phyloP scores from a whole-genome alignment of 2,888 invertebrate genomes.

The Thalpophila matura region DNA sequence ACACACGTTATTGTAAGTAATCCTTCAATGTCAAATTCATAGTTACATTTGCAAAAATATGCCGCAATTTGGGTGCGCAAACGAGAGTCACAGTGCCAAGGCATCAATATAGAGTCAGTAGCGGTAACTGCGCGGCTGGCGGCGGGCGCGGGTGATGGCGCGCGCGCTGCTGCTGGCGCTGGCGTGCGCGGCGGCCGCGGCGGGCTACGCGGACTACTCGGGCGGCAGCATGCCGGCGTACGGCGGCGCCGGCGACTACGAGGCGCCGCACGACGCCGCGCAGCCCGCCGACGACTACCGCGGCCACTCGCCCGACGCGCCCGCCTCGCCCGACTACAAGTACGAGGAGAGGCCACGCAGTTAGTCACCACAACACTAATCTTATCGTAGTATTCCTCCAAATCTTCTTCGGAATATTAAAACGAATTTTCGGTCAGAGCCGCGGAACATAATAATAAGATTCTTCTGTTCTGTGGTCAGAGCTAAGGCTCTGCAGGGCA shows the following conservation, averaged over 20 bases:
- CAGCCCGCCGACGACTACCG: conserved; percentile 72
- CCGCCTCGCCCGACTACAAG: conserved; percentile 80
- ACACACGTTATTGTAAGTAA: conserved; percentile 50
- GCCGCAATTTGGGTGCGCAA: conserved; percentile 70
- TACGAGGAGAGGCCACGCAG: conserved; percentile 75
- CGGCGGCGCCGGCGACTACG: conserved; percentile 71
- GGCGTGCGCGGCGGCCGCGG: conserved; percentile 65
- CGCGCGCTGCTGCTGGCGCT: conserved; percentile 64
- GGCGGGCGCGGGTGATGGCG: conserved; percentile 39
- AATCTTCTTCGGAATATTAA: too few relatives aligned
- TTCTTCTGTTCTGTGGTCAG: too few relatives aligned
- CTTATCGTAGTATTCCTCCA: too few relatives aligned
- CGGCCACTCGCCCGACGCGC: conserved; percentile 75
- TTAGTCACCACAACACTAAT: conserved; percentile 48
- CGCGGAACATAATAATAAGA: too few relatives aligned
- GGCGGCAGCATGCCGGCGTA: conserved; percentile 81
- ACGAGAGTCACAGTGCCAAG: conserved; percentile 45
- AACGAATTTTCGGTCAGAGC: too few relatives aligned
- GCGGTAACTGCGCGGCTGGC: conserved; percentile 16
- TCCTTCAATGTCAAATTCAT: conserved; percentile 81
- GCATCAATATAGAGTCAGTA: conserved; percentile 46
- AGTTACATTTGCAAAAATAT: conserved; percentile 78
- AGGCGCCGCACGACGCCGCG: conserved; percentile 59
- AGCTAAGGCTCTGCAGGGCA: too few relatives aligned
- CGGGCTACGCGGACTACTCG: conserved; percentile 77